phyloP scores from a whole-genome alignment of 2,888 invertebrate genomes.

The Hydroisotoma schaefferi region DNA sequence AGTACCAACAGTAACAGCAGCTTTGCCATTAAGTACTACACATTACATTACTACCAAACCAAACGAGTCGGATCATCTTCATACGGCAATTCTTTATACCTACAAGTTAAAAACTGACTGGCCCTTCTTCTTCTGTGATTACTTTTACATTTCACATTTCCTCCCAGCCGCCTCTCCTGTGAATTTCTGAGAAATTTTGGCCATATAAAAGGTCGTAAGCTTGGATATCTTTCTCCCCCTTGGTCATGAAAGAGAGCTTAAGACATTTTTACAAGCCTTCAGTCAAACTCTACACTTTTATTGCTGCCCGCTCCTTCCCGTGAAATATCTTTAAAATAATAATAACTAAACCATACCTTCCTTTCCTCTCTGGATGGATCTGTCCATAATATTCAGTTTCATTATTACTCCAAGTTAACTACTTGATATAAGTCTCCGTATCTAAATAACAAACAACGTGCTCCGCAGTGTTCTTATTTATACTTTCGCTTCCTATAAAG shows the following conservation, averaged over 20 bases:
- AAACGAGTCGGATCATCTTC: slow-evolving; percentile 3
- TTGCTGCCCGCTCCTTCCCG: slow-evolving; percentile 46
- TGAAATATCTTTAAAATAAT: slow-evolving; percentile 45
- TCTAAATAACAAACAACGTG: slow-evolving; percentile 12
- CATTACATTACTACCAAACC: no score
- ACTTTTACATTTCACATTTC: slow-evolving; percentile 22
- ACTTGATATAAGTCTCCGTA: slow-evolving; percentile 1
- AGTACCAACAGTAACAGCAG: no score
- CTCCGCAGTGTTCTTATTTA: background rate
- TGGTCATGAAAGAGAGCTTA: slow-evolving; percentile 43
- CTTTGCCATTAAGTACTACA: no score
- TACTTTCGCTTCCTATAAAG: no score
- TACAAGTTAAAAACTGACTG: slow-evolving; percentile 13
- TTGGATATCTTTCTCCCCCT: slow-evolving; percentile 31
- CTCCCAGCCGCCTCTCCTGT: slow-evolving; percentile 45
- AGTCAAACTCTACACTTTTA: slow-evolving; percentile 49
- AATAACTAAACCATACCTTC: slow-evolving; percentile 30
- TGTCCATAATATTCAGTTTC: no score
- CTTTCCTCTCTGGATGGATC: no score
- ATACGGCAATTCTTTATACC: slow-evolving; percentile 9
- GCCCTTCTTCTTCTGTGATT: slow-evolving; percentile 14
- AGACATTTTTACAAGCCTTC: slow-evolving; percentile 49
- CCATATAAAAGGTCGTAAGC: slow-evolving; percentile 47
- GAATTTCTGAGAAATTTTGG: slow-evolving; percentile 49
- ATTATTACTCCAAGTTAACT: no score